A percentile compares a stretch with the other conserved stretches of the same genome.
Evolutionary conservation across 2,797 vertebrate genomes (phyloP).

Genomic region (Gorsachius magnificus): DNA sequence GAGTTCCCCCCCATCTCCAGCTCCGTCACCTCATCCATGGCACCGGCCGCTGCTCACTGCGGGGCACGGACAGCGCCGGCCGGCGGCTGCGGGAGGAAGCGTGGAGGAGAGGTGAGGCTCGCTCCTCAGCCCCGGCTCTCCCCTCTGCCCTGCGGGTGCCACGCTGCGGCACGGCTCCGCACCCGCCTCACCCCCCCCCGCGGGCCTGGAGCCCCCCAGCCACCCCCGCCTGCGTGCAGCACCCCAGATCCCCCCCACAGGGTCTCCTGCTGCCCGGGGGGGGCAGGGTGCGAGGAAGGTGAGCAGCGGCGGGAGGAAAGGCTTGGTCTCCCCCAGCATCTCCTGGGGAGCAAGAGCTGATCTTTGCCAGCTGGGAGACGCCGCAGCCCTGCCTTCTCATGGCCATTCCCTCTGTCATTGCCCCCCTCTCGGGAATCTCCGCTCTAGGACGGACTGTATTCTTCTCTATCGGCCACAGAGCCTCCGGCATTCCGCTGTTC

Average conservation of each 20-base stretch:
- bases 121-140: neutral
- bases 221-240: neutral
- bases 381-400: neutral
- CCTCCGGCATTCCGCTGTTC: neutral
- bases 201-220: neutral
- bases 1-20: constrained; percentile 84
- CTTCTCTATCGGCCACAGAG: rapidly evolving
- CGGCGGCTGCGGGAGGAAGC: neutral
- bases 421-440: too few species aligned
- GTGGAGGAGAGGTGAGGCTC: neutral
- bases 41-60: neutral
- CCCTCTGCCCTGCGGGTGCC: neutral
- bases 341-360: neutral
- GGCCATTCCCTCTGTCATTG: rapidly evolving
- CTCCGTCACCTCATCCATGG: constrained; percentile 76
- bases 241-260: neutral
- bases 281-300: neutral
- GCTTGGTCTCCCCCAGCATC: neutral
- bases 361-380: neutral
- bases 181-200: neutral
- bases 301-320: too few species aligned
- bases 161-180: neutral
- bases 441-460: neutral
- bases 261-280: neutral
- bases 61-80: rapidly evolving